phyloP scores from a whole-genome alignment of 2,888 invertebrate species.

The Epinotia nisella region DNA sequence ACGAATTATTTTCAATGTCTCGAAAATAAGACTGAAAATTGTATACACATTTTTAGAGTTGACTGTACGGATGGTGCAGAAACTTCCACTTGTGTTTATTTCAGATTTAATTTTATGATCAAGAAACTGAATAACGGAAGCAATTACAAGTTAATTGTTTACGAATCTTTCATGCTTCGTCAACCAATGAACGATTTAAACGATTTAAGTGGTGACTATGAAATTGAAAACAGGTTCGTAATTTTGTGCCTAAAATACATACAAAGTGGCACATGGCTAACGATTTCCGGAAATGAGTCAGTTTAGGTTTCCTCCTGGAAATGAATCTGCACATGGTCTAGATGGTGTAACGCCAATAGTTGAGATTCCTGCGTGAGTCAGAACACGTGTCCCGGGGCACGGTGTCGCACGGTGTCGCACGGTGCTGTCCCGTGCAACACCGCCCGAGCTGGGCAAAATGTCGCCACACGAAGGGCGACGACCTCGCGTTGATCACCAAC shows the following conservation, averaged over 20 bases:
- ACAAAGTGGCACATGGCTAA: neutral
- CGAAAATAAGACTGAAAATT: neutral
- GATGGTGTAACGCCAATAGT: slow-evolving; percentile 20
- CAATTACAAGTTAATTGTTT: no score
- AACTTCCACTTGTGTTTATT: no score
- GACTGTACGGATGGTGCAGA: no score
- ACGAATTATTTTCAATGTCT: no score
- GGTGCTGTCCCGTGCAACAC: neutral
- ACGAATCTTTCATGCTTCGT: no score
- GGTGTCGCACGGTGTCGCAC: neutral
- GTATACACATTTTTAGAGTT: neutral
- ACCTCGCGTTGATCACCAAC: slow-evolving; percentile 37
- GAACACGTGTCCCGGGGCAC: neutral
- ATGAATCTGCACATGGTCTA: slow-evolving; percentile 17
- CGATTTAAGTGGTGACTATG: no score
- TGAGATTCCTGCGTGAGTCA: slow-evolving; percentile 28
- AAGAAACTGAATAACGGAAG: no score
- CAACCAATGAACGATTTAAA: no score
- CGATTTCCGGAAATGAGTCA: slow-evolving; percentile 17
- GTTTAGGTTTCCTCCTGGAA: slow-evolving; percentile 1
- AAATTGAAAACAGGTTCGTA: neutral
- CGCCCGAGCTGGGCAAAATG: slow-evolving; percentile 8
- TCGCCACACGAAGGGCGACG: slow-evolving; percentile 25
- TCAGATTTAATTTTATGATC: no score
- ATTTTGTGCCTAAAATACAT: neutral